Base-by-base conservation (phyloP, 2,888 invertebrate genomes). In the Cynaeus angustus region DNA sequence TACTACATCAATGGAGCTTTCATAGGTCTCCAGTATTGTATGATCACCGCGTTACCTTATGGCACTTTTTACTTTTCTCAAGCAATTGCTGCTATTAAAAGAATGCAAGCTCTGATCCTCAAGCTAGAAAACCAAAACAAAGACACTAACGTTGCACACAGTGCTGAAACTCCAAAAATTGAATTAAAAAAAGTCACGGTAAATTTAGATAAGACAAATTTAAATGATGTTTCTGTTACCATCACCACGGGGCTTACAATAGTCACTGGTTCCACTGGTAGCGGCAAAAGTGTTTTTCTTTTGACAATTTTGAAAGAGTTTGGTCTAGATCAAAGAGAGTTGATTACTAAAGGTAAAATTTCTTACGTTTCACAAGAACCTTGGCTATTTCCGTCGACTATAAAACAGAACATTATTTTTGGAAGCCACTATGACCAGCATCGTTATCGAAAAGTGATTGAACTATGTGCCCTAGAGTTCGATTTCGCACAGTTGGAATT, bases 341-440 rank as follows among this genome's bases (percentile, higher is more conserved):
- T 43, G 7, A 12, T 12, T 10, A 12, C 12, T 10, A 12, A 13
- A 10, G 43, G 71, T 9, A 56, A 46, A 30, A 26, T 71, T 5
- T 71, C 71, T n/a, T 71, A 71, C 26, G 21, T 52, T 12, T 58
- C 68, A 1, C 67, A 71, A 14, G 59, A 62, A 12, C 64, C 67
- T 14, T 71, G 71, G 71, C 37, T 71, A 0, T 71, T 71, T 58
- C 71, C 71, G 13, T 67, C 71, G 12, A 65, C 71, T 2, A 68
- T 71, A 7, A 71, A 68, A 71, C 71, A 71, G 45, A 71, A 71
- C 10, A 71, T 68, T 13, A 45, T 71, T n/a, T 71, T 71, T 45
- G 71, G 71, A 10, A 56, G 66, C 37, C 14, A 55, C 9, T 37
- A 37, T 7, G 7, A 37, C 4, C 4, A 37, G 8, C 4, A 37